These are phyloP conservation scores for Eristalinus sepulchralis DNA, from an alignment of 2,888 invertebrate species.

Conservation along the genomic window DNA sequence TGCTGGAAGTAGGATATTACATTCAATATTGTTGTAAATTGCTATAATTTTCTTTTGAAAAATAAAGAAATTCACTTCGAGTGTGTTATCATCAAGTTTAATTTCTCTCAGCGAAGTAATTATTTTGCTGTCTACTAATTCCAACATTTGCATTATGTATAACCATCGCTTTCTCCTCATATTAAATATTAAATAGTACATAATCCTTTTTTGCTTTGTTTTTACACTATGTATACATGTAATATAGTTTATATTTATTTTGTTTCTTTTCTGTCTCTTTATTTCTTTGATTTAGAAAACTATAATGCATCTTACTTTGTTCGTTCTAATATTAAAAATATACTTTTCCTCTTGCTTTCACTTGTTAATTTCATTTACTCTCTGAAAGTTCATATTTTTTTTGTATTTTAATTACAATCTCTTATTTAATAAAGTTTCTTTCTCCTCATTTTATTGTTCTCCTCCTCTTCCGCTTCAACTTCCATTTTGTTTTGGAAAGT, in stretches of 20 bases:
- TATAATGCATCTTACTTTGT: constrained; percentile 50
- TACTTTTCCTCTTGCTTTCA: constrained; percentile 37
- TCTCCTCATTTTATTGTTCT: neutral
- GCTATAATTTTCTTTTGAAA: neutral
- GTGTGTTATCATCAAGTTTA: constrained; percentile 26
- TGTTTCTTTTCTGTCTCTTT: neutral
- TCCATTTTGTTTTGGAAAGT: constrained; percentile 56
- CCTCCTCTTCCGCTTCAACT: neutral
- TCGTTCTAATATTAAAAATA: constrained; percentile 69
- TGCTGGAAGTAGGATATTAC: constrained; percentile 38
- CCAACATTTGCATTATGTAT: constrained; percentile 14
- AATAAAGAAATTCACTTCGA: constrained; percentile 41
- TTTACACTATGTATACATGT: constrained; percentile 51
- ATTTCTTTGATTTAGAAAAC: constrained; percentile 19
- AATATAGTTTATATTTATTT: constrained; percentile 29
- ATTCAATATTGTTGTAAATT: neutral
- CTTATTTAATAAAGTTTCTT: constrained; percentile 25
- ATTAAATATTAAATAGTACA: constrained; percentile 48
- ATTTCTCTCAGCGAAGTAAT: constrained; percentile 15
- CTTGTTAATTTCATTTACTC: constrained; percentile 5
- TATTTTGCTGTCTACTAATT: constrained; percentile 12
- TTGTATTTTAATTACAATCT: constrained; percentile 42
- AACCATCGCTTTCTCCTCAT: neutral
- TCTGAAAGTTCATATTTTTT: constrained; percentile 32
- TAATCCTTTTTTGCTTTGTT: constrained; percentile 19